A percentile compares a stretch with the other conserved stretches of the same genome.
Conservation (phyloP, 2,797 vertebrate species). For the Sylvia borin region DNA sequence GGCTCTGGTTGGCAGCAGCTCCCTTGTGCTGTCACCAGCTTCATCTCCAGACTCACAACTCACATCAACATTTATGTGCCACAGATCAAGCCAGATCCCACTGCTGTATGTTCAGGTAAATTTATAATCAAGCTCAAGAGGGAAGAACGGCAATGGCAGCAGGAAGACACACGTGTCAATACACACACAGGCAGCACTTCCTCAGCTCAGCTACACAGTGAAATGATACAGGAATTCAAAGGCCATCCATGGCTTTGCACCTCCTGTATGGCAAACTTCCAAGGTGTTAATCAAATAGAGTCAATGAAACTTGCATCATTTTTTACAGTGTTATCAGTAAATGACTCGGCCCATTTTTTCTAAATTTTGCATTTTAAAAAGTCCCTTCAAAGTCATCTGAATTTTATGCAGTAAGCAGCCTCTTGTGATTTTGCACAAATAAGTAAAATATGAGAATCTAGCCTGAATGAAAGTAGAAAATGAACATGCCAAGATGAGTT, state of each 20-base stretch:
- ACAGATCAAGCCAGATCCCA: background rate
- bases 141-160: background rate
- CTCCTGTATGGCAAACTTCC: background rate
- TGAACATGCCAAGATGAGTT: constrained; percentile 20
- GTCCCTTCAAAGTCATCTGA: background rate
- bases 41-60: background rate
- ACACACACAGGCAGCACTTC: background rate
- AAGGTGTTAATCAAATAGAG: background rate
- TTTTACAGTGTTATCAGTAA: background rate
- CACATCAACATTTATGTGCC: background rate
- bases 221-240: background rate
- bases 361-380: background rate
- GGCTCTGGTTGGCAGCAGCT: background rate
- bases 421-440: background rate
- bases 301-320: background rate
- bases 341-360: background rate
- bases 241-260: background rate
- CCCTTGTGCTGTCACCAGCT: background rate
- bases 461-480: background rate
- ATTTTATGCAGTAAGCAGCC: background rate
- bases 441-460: background rate
- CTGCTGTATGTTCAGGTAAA: background rate
- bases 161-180: background rate
- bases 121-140: background rate
- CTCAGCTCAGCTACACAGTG: background rate